Evolutionary conservation across 2,797 vertebrate genomes (phyloP).

Genomic region (Myotis planiceps): DNA sequence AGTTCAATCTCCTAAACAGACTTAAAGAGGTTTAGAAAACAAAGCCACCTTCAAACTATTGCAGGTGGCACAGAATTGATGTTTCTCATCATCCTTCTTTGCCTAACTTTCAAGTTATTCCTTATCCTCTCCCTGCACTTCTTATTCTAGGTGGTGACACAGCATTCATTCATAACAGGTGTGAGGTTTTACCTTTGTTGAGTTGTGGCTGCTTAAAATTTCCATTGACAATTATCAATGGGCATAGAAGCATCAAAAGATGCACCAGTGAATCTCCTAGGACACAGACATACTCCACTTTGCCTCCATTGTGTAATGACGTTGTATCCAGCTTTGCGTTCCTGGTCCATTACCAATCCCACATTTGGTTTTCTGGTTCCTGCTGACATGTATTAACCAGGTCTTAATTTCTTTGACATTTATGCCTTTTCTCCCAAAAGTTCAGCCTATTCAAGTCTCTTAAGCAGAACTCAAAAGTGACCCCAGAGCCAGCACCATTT

Average conservation of each 20-base stretch:
- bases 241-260: background rate
- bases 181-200: background rate
- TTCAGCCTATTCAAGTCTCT: background rate
- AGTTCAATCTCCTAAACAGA: background rate
- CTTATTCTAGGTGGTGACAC: background rate
- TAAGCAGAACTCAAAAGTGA: background rate
- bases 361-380: background rate
- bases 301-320: background rate
- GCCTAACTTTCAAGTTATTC: background rate
- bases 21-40: background rate
- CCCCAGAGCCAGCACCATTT: background rate
- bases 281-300: background rate
- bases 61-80: background rate
- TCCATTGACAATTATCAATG: background rate
- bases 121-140: background rate
- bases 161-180: background rate
- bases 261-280: background rate
- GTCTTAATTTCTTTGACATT: background rate
- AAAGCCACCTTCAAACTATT: background rate
- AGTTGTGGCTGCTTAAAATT: background rate
- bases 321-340: background rate
- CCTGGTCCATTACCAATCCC: background rate
- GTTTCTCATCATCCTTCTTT: background rate
- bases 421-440: background rate
- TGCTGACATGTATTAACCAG: background rate